phyloP scores from a whole-genome alignment of 2,113 vertebrate species.

The Mirounga angustirostris region DNA sequence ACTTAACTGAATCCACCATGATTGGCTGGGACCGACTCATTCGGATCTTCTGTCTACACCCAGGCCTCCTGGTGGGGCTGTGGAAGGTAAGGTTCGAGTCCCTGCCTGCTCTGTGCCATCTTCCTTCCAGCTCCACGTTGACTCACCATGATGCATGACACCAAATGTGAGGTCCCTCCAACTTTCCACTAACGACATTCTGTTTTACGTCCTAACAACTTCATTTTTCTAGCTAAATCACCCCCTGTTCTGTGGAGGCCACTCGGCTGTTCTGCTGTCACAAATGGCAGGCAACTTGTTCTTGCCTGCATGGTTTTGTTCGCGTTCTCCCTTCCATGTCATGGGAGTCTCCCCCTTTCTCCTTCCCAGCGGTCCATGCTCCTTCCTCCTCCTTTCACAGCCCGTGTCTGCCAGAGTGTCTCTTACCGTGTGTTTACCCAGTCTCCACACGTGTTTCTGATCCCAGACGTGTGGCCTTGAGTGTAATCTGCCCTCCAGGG shows the following conservation, averaged over 20 bases:
- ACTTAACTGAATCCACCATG: slow-evolving; percentile 74
- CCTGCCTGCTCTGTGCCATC: not conserved
- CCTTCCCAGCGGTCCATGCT: not conserved
- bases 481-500: not conserved
- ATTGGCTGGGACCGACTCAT: slow-evolving; percentile 89
- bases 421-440: fast-evolving
- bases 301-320: not conserved
- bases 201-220: fast-evolving
- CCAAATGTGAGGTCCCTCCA: not conserved
- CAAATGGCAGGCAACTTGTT: fast-evolving
- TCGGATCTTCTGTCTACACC: slow-evolving; percentile 86
- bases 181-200: not conserved
- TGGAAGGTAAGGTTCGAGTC: slow-evolving; percentile 91
- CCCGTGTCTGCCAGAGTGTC: not conserved
- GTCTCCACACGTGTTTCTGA: not conserved
- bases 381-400: not conserved
- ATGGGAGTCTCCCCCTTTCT: no score
- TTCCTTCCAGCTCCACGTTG: not conserved
- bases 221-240: not conserved
- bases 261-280: not conserved
- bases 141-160: fast-evolving
- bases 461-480: no score
- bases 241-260: not conserved
- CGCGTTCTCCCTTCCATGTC: fast-evolving
- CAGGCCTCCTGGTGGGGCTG: slow-evolving; percentile 90